Percentiles rank a stretch among this genome's conserved stretches.
These are phyloP conservation scores for Leptarthrus brevirostris DNA, from an alignment of 2,888 invertebrate genomes.

Conservation along the genomic window DNA sequence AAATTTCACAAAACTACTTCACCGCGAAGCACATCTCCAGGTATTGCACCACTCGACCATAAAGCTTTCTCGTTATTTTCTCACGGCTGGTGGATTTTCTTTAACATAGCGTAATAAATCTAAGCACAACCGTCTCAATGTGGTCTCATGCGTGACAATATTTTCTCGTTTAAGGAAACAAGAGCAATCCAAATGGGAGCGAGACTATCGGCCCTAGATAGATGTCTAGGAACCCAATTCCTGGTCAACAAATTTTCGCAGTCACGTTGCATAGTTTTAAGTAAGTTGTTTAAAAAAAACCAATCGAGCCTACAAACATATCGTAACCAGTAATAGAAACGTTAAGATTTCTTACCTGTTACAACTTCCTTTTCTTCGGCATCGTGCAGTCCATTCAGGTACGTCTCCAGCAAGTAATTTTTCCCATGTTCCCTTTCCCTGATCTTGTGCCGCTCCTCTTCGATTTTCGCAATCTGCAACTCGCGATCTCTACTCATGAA, in stretches of 20 bases:
- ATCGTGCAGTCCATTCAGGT: constrained; percentile 72
- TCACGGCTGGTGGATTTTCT: constrained; percentile 52
- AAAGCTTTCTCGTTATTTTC: constrained; percentile 56
- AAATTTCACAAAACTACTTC: background rate
- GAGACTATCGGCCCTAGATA: background rate
- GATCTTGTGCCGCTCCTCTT: constrained; percentile 80
- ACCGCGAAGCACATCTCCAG: constrained; percentile 28
- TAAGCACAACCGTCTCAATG: constrained; percentile 10
- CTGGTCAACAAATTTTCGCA: constrained; percentile 52
- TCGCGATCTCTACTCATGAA: constrained; percentile 74
- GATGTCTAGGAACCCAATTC: background rate
- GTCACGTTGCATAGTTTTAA: constrained; percentile 49
- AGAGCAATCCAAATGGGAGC: constrained; percentile 34
- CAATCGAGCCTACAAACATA: background rate
- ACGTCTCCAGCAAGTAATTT: constrained; percentile 83
- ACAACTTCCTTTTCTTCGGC: constrained; percentile 62
- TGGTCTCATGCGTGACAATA: constrained; percentile 38
- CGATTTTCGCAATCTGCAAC: constrained; percentile 80
- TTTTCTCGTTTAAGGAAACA: background rate
- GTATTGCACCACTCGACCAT: constrained; percentile 46
- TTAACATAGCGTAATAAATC: constrained; percentile 36
- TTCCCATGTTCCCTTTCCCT: constrained; percentile 81
- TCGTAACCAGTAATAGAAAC: background rate
- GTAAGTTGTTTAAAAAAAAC: constrained; percentile 41
- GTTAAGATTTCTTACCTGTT: constrained; percentile 67